Evolutionary conservation across 1,140 invertebrate species (phyloP), one percentile per base, ranked within the genome.

Genomic region (Caenorhabditis remanei): DNA sequence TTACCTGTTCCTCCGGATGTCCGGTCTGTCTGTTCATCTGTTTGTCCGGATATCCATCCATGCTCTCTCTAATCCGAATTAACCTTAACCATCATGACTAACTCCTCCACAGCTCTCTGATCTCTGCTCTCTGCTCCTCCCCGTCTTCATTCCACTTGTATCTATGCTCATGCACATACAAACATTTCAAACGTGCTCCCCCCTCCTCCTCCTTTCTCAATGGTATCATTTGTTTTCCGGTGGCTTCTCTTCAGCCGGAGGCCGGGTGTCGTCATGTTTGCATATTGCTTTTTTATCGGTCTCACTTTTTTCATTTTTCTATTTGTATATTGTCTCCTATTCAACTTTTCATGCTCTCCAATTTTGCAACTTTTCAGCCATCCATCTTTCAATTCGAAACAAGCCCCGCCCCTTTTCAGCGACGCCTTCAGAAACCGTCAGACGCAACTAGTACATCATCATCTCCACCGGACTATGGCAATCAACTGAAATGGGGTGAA

Each of bases 401-500:
- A 16, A 14, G 50, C 50, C 50, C 13, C 50, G 50, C 16, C 50
- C 13, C 9, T 16, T 16, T 3, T 11, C 16, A 16, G 11, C 50
- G 13, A 53, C 50, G 50, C 50, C 50, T 53, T 53, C 50, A 58
- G n/a, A 58, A 7, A 58, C 56, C 11, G 50, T 14, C 50, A 53
- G 50, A 11, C 5, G 16, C n/a, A 16, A 53, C 56, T 58, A 19
- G 56, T 19, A 58, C 56, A 21, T n/a, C 19, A 58, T 21, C 56
- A 19, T 8, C n/a, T 19, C 16, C n/a, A 16, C 5, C 41, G 40
- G 40, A 79, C 71, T 79, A 79, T 79, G 71, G 71, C 71, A 79
- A 79, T 79, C 71, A 79, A 79, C 71, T 79, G 71, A 79, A 79
- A 79, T 79, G 71, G 71, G 71, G 71, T 79, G 43, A 46, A 67